Conservation (phyloP, 2,888 invertebrate species). For the Acanthosepion pharaonis region DNA sequence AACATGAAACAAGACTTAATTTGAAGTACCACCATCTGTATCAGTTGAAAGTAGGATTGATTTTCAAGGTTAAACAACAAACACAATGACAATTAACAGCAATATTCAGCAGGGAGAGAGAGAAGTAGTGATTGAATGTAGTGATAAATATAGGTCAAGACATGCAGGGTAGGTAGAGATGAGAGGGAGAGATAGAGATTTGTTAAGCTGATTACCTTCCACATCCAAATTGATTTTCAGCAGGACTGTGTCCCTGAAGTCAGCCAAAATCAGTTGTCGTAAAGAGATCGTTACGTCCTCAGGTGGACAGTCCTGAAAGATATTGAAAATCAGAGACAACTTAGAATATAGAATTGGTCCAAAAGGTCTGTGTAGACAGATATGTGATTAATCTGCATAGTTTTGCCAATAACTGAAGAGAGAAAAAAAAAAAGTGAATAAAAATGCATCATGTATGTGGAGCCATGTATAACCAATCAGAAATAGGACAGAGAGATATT, state of each 20-base stretch:
- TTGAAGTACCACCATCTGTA: no score
- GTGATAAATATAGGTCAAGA: neutral
- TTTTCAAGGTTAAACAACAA: no score
- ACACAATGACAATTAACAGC: no score
- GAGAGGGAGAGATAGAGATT: neutral
- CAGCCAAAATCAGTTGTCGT: conserved; percentile 63
- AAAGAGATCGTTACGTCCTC: conserved; percentile 53
- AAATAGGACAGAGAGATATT: no score
- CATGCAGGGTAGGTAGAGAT: no score
- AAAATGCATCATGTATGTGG: neutral
- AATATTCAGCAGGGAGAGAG: no score
- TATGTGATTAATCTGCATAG: neutral
- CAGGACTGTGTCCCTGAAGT: conserved; percentile 67
- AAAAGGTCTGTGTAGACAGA: neutral
- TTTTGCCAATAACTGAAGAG: neutral
- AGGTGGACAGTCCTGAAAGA: conserved; percentile 8
- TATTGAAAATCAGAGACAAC: neutral
- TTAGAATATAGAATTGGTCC: neutral
- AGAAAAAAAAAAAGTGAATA: neutral
- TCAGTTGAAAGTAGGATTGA: no score
- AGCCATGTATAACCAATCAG: no score
- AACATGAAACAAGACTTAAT: no score
- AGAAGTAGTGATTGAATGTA: no score
- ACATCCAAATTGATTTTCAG: conserved; percentile 62
- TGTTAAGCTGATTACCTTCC: conserved; percentile 56